A percentile compares a stretch with the other conserved stretches of the same genome.
Evolutionary conservation across 2,888 invertebrate species (phyloP).

Genomic region (Dasysyrphus tricinctus): DNA sequence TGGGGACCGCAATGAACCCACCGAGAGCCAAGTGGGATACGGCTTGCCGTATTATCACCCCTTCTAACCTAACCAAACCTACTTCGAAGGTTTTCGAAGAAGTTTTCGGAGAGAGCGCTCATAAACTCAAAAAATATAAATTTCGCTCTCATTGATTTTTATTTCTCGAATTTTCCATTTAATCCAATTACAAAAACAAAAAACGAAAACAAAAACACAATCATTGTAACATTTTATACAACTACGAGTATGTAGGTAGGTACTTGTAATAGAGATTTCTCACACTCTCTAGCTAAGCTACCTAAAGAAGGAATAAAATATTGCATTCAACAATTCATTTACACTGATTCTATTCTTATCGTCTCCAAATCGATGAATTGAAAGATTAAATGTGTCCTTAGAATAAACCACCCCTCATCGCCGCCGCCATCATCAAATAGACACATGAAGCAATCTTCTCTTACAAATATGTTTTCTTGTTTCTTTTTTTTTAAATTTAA

Average conservation of each 20-base stretch:
- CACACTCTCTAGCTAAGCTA: conserved; percentile 19
- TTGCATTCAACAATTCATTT: conserved; percentile 73
- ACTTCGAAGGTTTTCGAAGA: no score
- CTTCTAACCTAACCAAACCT: no score
- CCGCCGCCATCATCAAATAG: conserved; percentile 26
- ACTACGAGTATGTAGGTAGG: no score
- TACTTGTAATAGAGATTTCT: conserved; percentile 37
- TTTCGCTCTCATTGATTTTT: no score
- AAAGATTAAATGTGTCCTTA: conserved; percentile 72
- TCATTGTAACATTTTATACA: background rate
- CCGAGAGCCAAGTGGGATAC: no score
- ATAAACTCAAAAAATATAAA: no score
- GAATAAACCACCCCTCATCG: conserved; percentile 23
- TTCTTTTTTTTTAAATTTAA: conserved; percentile 10
- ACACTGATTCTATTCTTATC: conserved; percentile 65
- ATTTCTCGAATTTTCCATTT: no score
- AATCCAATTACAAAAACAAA: background rate
- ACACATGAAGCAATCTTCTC: conserved; percentile 40
- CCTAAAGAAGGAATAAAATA: conserved; percentile 40
- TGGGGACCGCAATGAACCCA: no score
- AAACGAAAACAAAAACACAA: background rate
- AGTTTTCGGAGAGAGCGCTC: no score
- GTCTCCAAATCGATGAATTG: conserved; percentile 65
- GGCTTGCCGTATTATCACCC: no score
- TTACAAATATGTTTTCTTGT: conserved; percentile 16